Evolutionary conservation across 1,140 invertebrate species (phyloP), one percentile per base, ranked within the genome.

Genomic region (Bombus pascuorum): DNA sequence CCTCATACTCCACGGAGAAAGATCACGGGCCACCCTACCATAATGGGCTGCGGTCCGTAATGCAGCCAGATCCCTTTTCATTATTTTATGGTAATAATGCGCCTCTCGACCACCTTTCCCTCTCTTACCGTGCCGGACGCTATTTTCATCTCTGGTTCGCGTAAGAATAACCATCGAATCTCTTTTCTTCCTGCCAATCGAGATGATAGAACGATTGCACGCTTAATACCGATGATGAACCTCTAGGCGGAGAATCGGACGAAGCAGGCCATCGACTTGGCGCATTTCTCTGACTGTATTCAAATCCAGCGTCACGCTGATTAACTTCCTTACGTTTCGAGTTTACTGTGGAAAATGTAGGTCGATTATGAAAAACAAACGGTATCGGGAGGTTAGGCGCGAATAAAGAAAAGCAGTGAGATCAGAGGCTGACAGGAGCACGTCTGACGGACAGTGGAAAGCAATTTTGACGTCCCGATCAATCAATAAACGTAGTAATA

Each of bases 51-150:
- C 83, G 78, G 82, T 66, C 73, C 85, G 85, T 89, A 90, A 92
- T 91, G 90, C 89, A 90, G 81, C 80, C 86, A 84, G 88, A 93
- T 92, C 91, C 88, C 90, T 89, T 92, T 91, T 92, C 91, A 93
- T 92, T 93, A 92, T 92, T 93, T 93, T 92, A 93, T 93, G 91
- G 91, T 93, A 93, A 92, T 93, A 91, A 89, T 75, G 85, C 87
- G 81, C 82, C 80, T 77, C 81, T 81, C 86, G 66, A 39, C 74
- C 74, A 85, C 62, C 74, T 66, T 74, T 74, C 82, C 80, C 65
- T 66, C 28, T n/a, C 59, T 62, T 12, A 13, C 9, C 59, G 28
- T n/a, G 25, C 39, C 70, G 75, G 72, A 81, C 78, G 47, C 78
- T 39, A 77, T 79, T 81, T 86, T 74, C 86, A 77, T 86, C 73